Percentiles rank a stretch among this genome's conserved stretches.
These are phyloP conservation scores for Asobara japonica DNA, from an alignment of 1,140 invertebrate species.

Conservation along the genomic window DNA sequence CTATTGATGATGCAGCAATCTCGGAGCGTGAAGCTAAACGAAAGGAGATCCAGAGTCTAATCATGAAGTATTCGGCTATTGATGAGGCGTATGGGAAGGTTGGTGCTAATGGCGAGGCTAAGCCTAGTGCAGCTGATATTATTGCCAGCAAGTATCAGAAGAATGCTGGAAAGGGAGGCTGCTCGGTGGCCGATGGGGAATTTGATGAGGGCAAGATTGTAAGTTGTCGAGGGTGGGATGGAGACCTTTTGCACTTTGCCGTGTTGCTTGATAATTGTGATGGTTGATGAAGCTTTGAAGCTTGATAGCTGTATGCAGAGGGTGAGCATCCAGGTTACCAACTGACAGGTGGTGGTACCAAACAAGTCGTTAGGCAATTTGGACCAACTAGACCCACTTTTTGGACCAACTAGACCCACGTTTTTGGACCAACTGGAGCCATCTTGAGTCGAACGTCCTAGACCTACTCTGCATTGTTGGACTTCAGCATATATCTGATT, in stretches of 20 bases:
- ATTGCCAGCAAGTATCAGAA: conserved; percentile 64
- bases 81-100: conserved; percentile 69
- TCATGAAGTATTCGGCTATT: conserved; percentile 79
- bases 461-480: no score
- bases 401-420: no score
- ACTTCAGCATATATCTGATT: no score
- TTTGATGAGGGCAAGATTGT: neutral
- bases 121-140: conserved; percentile 61
- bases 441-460: no score
- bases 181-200: neutral
- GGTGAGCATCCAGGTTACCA: no score
- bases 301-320: no score
- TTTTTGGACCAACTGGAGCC: no score
- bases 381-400: no score
- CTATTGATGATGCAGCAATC: conserved; percentile 67
- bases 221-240: conserved; percentile 1
- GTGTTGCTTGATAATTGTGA: neutral
- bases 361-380: no score
- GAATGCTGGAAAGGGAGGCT: conserved; percentile 42
- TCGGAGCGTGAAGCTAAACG: conserved; percentile 78
- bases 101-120: conserved; percentile 29
- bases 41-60: conserved; percentile 83
- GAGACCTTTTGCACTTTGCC: neutral
- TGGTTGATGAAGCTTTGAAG: neutral
- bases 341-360: no score